Evolutionary conservation across 2,113 vertebrate genomes (phyloP).

Genomic region (Crotophaga sulcirostris): DNA sequence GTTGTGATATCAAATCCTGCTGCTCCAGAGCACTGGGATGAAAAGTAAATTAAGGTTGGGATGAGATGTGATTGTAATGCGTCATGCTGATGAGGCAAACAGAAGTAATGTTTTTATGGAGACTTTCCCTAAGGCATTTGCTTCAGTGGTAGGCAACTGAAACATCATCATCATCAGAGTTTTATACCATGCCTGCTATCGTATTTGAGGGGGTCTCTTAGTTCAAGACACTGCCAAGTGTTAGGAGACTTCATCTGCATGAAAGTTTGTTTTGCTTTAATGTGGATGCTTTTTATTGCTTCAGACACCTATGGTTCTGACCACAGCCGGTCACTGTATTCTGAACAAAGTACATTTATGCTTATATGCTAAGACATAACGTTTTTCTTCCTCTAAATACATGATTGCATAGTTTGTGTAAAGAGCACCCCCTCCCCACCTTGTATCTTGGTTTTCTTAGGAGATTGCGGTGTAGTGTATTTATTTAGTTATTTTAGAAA

Average conservation of each 20-base stretch:
- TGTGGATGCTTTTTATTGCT: not conserved
- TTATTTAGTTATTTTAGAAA: not conserved
- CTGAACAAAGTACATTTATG: not conserved
- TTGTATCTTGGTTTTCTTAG: not conserved
- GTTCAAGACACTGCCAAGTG: not conserved
- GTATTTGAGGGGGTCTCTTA: not conserved
- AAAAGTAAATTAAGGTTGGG: not conserved
- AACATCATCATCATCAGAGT: not conserved
- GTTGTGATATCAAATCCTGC: not conserved
- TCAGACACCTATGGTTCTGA: not conserved
- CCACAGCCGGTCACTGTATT: not conserved
- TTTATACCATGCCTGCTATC: not conserved
- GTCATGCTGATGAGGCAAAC: not conserved
- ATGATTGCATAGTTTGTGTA: not conserved
- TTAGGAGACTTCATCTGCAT: not conserved
- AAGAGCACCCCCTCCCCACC: rapidly evolving
- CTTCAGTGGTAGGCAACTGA: not conserved
- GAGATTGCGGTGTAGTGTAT: not conserved
- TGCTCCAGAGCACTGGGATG: not conserved
- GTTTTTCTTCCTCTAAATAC: not conserved
- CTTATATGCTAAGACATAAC: not conserved
- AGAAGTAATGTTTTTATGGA: not conserved
- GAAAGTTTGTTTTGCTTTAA: not conserved
- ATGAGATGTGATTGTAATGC: not conserved
- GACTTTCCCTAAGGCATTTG: not conserved